Base-by-base conservation (phyloP, 1,140 invertebrate genomes). In the Saccostrea cuccullata region DNA sequence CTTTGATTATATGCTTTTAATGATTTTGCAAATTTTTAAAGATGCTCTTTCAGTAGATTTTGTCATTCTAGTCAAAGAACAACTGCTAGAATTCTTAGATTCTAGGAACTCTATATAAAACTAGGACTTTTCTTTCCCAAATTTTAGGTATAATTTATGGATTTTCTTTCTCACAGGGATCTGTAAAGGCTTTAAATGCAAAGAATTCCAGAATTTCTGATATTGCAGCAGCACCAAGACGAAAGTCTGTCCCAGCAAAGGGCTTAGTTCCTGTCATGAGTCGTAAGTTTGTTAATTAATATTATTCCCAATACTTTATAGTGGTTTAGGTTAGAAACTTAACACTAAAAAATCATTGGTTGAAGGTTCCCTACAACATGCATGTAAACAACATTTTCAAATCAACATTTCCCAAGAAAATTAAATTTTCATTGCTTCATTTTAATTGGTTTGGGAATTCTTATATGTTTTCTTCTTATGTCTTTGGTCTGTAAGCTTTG, bases 251-350 rank as follows among this genome's bases (percentile, higher is more conserved):
- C 67, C 86, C 87, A 13, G 89, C 86, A 12, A 91, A 90, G 36
- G 90, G 91, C 67, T 88, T 87, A 26, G 91, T 92, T 67, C 91
- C 86, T 20, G 89, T 88, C 11, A 88, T 89, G 85, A 89, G 89
- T 56, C 90, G 86, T 88, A 87, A 89, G 88, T 89, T 26, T n/a
- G 12, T 2, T 20, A 17, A 40, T 64, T 55, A 67, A 26, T 77
- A 11, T 30, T 36, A 36, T 3, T 12, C 13, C 26, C 36, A 12
- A 64, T 20, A 64, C 58, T 47, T 47, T 47, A 47, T 47, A 47
- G 47, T 20, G 58, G 58, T 17, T 20, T 60, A 60, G 58, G 6
- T 20, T 58, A 58, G 12, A 58, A 17, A 58, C 56, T 58, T 12
- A 6, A 58, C 56, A 58, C 56, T 58, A 4, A 60, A 60, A 13